Conservation (phyloP, 2,797 vertebrate genomes). For the Taenioides sp. region DNA sequence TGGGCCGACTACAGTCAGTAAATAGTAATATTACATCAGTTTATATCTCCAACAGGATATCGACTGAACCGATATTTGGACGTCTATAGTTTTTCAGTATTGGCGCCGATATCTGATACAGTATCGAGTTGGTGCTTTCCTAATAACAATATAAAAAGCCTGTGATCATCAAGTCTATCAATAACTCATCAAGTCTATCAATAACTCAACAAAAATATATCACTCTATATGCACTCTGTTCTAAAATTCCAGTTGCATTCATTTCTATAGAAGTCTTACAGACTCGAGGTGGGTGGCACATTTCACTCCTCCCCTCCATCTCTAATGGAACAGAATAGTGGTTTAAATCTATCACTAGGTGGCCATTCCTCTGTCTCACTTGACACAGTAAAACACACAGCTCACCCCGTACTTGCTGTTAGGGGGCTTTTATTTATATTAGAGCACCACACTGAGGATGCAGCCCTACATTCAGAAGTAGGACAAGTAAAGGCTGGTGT, state of each 20-base stretch:
- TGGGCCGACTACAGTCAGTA: too few relatives aligned
- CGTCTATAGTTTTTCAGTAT: too few relatives aligned
- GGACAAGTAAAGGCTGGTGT: constrained; percentile 26
- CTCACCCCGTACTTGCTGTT: constrained; percentile 21
- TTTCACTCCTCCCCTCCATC: not conserved
- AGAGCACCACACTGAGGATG: constrained; percentile 21
- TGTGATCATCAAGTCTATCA: too few relatives aligned
- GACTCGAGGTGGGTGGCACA: not conserved
- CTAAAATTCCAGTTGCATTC: not conserved
- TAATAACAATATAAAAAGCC: too few relatives aligned
- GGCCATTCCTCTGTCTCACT: constrained; percentile 7
- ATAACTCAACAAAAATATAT: too few relatives aligned
- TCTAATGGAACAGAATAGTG: constrained; percentile 6
- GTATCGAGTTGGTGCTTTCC: too few relatives aligned
- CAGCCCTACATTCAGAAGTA: constrained; percentile 40
- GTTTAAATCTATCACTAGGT: constrained; percentile 17
- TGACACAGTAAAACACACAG: constrained; percentile 16
- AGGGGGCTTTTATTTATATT: constrained; percentile 41
- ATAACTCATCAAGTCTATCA: too few relatives aligned
- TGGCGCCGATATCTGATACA: too few relatives aligned
- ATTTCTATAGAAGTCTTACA: not conserved
- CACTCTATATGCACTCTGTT: not conserved
- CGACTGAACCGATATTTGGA: too few relatives aligned
- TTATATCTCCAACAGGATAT: too few relatives aligned
- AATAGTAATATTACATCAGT: too few relatives aligned